Evolutionary conservation across 2,888 invertebrate species (phyloP), one percentile per base, ranked within the genome.

Genomic region (Tipula unca): DNA sequence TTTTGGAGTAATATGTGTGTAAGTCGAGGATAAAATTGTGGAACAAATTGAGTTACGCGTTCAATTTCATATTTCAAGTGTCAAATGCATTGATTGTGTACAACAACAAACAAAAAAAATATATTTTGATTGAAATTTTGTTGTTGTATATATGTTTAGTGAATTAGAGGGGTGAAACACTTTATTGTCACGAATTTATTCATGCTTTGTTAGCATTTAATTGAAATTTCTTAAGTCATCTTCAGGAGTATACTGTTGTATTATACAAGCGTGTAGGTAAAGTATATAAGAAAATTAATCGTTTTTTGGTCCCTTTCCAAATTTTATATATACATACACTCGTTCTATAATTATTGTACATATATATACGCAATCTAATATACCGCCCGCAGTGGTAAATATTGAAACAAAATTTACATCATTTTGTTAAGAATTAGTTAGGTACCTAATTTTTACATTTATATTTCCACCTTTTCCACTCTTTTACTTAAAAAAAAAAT

Each of bases 11-110:
- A 17, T 54, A 20, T 54, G 48, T 54, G 48, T 54, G 48, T 54
- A 54, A 25, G 69, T 69, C 25, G 25, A 69, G 25, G 25, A 69
- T 69, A 69, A 69, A 69, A 69, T 69, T 69, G 69, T 25, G 69
- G 25, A 69, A 69, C 69, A 69, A 69, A 69, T 69, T 69, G 69
- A 10, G 69, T 69, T 69, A 69, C 69, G 25, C 69, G 69, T 69
- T 69, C 69, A 25, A 69, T 69, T 69, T 69, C 69, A 69, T 69
- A 69, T 69, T 69, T 69, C 69, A 69, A 69, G 69, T 69, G 69
- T 69, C 69, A 69, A 69, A 69, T 69, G 25, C 69, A 69, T 69
- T 69, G 69, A 69, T 69, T 69, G 69, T 25, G 20, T 69, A 69
- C 69, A 69, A 69, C 25, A 69, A 69, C 25, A 69, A 69, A 8